Conservation (phyloP, 1,140 invertebrate species). For the Drosophila ogumai region DNA sequence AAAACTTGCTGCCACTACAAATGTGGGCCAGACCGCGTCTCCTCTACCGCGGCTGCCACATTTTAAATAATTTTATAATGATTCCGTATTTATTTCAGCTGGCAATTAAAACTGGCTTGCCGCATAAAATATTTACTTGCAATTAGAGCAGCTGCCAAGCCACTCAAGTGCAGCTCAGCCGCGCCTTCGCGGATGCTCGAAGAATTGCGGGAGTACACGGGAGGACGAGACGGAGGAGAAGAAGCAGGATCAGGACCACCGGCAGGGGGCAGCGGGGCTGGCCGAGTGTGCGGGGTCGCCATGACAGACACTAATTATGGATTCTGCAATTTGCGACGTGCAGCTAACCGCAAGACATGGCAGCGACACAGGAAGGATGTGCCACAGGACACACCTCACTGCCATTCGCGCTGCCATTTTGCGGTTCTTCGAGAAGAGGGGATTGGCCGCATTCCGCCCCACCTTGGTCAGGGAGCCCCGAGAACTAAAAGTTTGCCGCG, state of each 20-base stretch:
- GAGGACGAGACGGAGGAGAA: background rate
- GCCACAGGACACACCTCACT: slow-evolving; percentile 67
- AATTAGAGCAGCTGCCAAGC: slow-evolving; percentile 72
- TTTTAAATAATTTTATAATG: slow-evolving; percentile 72
- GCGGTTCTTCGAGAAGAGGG: slow-evolving; percentile 46
- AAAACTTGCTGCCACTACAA: slow-evolving; percentile 78
- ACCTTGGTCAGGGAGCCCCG: slow-evolving; percentile 12
- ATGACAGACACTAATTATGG: slow-evolving; percentile 82
- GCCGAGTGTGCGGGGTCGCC: slow-evolving; percentile 43
- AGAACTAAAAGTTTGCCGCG: slow-evolving; percentile 46
- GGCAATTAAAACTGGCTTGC: slow-evolving; percentile 77
- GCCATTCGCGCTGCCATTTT: slow-evolving; percentile 63
- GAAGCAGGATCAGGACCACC: background rate
- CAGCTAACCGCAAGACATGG: slow-evolving; percentile 70
- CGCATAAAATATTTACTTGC: slow-evolving; percentile 82
- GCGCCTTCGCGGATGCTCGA: slow-evolving; percentile 37
- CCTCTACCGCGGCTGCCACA: slow-evolving; percentile 5
- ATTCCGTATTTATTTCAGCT: slow-evolving; percentile 80
- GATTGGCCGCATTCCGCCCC: slow-evolving; percentile 20
- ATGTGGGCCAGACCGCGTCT: slow-evolving; percentile 55
- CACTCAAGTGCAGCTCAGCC: slow-evolving; percentile 73
- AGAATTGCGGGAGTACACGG: background rate
- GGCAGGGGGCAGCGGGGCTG: slow-evolving; percentile 1
- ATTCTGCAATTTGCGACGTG: slow-evolving; percentile 80
- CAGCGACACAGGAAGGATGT: slow-evolving; percentile 42